These are phyloP conservation scores for Rambutsinella grinnellia DNA, from an alignment of 2,888 invertebrate genomes.

Conservation along the genomic window DNA sequence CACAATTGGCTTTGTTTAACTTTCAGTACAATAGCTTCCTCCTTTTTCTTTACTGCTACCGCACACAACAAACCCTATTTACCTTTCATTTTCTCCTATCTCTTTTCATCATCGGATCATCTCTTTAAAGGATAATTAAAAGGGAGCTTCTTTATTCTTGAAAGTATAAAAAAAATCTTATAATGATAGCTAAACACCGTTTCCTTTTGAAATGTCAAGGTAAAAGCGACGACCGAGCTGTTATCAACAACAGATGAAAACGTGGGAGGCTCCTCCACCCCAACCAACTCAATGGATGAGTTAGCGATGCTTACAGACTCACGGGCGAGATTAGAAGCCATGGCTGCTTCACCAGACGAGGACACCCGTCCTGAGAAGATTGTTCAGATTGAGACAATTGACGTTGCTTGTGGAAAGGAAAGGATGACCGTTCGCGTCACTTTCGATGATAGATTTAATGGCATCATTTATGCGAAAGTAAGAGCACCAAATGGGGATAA, in stretches of 20 bases:
- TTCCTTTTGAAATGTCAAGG: conserved; percentile 31
- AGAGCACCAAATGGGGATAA: not conserved
- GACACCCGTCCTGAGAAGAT: conserved; percentile 72
- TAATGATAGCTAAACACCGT: conserved; percentile 1
- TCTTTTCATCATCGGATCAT: no score
- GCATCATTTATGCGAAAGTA: conserved; percentile 84
- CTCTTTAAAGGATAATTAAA: conserved; percentile 2
- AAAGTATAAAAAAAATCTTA: not conserved
- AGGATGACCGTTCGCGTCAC: conserved; percentile 86
- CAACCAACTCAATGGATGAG: not conserved
- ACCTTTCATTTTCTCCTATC: no score
- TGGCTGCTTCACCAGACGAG: conserved; percentile 35
- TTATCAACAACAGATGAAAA: conserved; percentile 17
- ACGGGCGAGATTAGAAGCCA: conserved; percentile 17
- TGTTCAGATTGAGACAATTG: conserved; percentile 81
- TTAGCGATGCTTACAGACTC: not conserved
- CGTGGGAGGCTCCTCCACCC: not conserved
- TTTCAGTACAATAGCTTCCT: no score
- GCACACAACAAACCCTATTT: no score
- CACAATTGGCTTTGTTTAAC: no score
- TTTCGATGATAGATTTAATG: conserved; percentile 82
- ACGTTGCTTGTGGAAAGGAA: conserved; percentile 84
- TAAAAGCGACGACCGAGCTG: conserved; percentile 30
- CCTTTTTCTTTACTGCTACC: no score
- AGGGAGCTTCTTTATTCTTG: no score